Evolutionary conservation across 2,888 invertebrate genomes (phyloP), one percentile per base, ranked within the genome.

Genomic region (Beris chalybata): DNA sequence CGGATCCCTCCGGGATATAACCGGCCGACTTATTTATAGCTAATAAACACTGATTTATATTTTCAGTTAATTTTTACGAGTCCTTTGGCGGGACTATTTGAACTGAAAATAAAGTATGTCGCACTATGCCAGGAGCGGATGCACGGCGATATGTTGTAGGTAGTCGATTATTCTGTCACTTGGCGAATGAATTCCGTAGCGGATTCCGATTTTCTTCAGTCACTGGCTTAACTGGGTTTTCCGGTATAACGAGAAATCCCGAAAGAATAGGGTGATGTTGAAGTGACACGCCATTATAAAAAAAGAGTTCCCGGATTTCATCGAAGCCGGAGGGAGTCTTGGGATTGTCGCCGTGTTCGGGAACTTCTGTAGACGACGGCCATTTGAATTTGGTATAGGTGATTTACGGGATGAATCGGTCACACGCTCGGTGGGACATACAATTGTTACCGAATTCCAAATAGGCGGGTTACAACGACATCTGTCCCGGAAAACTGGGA

Each of bases 21-120:
- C 63, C 56, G 43, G n/a, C 38, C 52, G 50, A 55, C 67, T 67
- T 67, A 67, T 67, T 67, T 67, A 67, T 67, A 63, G 67, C 67
- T 63, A 67, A 67, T 67, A 67, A 67, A 67, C 64, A 9, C 50
- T 63, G 67, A 67, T 67, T 67, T 67, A 67, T 67, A 22, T 56
- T 63, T 67, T 56, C 67, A 63, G 67, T 38, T 52, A 52, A 66
- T 50, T 67, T 67, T 54, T 61, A 59, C 55, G 59, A n/a, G 44
- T 52, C 53, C 48, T 55, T 32, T 30, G 59, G 47, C 29, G 43
- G 57, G 55, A 13, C 57, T 58, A 22, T 45, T 43, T 43, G 31
- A 29, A 43, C 29, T 44, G 43, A 30, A 12, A 15, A 64, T 64
- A 31, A 31, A 64, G 55, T 53, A 54, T 64, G 43, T 53, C 64